These are phyloP conservation scores for Scopus umbretta DNA, from an alignment of 2,113 vertebrate species.

Conservation along the genomic window DNA sequence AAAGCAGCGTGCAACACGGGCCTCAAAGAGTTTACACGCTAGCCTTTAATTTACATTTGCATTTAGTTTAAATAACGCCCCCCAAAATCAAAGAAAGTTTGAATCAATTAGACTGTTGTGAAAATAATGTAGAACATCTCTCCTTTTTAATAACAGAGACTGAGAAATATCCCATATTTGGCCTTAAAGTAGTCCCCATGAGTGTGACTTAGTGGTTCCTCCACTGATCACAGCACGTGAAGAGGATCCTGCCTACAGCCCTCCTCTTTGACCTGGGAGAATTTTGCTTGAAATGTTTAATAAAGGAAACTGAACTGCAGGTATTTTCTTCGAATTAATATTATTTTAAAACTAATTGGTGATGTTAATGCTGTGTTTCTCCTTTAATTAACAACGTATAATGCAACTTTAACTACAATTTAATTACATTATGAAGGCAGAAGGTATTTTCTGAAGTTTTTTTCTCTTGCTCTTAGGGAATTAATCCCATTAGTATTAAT, in stretches of 20 bases:
- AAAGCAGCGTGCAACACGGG: neutral
- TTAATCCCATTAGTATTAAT: conserved; percentile 29
- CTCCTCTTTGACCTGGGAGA: neutral
- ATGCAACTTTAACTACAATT: conserved; percentile 5
- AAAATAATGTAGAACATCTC: neutral
- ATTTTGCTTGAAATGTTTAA: neutral
- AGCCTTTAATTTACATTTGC: neutral
- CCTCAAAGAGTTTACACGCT: neutral
- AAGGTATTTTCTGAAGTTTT: neutral
- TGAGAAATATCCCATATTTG: neutral
- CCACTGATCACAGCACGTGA: neutral
- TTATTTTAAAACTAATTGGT: neutral
- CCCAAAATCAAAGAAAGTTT: neutral
- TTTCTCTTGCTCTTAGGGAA: neutral
- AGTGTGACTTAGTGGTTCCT: neutral
- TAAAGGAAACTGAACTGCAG: neutral
- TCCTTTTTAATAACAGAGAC: neutral
- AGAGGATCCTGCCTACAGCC: neutral
- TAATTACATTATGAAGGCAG: neutral
- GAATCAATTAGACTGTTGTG: neutral
- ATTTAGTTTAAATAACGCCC: neutral
- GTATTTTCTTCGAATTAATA: neutral
- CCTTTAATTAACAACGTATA: neutral
- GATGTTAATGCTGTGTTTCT: neutral
- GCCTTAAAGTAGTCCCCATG: neutral